These are phyloP conservation scores for Morphnarchus princeps DNA, from an alignment of 2,113 vertebrate genomes.

Conservation along the genomic window DNA sequence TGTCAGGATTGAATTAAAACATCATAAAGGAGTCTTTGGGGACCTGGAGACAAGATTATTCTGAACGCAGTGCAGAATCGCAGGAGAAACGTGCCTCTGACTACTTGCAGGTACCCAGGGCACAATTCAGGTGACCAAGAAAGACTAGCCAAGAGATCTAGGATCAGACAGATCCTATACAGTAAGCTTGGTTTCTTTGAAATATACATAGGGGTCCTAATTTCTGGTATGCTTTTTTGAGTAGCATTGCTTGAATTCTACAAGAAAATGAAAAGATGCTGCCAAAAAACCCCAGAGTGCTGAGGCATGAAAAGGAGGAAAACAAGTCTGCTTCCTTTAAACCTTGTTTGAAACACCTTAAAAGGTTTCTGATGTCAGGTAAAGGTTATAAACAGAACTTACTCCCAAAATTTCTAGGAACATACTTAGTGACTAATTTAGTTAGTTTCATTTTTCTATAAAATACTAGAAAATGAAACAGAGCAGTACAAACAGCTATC, in stretches of 20 bases:
- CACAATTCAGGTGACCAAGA: background rate
- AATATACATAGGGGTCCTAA: background rate
- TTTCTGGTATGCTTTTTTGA: background rate
- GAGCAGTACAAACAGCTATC: background rate
- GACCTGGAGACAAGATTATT: background rate
- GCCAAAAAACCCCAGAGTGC: background rate
- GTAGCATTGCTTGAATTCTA: background rate
- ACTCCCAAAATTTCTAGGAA: background rate
- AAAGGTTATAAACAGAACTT: background rate
- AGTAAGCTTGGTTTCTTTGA: background rate
- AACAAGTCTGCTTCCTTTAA: background rate
- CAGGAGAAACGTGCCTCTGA: background rate
- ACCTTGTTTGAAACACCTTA: background rate
- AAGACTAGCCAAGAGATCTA: background rate
- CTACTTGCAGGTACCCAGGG: background rate
- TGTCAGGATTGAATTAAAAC: background rate
- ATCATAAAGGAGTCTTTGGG: background rate
- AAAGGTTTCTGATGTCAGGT: background rate
- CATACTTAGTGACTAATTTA: background rate
- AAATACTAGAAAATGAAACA: background rate
- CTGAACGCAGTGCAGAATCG: background rate
- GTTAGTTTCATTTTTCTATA: background rate
- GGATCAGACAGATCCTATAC: background rate
- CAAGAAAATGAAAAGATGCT: background rate
- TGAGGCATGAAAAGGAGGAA: background rate